Percentiles rank a stretch among this genome's conserved stretches.
These are phyloP conservation scores for Montifringilla adamsi DNA, from an alignment of 2,113 vertebrate species.

Conservation along the genomic window DNA sequence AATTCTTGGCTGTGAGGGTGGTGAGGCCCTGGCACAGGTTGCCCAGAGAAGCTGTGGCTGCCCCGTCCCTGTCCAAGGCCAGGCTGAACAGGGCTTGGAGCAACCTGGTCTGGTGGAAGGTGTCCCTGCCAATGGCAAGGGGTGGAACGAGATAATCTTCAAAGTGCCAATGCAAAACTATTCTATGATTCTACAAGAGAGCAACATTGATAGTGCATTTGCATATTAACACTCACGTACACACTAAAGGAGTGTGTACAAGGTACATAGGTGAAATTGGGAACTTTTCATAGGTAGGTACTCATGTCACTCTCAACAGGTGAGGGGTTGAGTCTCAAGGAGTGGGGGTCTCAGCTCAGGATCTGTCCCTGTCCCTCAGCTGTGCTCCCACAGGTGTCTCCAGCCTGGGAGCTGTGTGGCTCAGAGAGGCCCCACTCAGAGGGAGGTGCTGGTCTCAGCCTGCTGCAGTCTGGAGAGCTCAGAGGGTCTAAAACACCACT, in stretches of 20 bases:
- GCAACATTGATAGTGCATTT: not conserved
- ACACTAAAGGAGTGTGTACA: not conserved
- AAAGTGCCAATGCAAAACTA: not conserved
- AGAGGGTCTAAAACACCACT: not conserved
- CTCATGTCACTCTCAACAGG: not conserved
- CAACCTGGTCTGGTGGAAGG: not conserved
- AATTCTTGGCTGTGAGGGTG: not conserved
- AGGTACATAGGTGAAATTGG: not conserved
- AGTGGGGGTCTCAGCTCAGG: not conserved
- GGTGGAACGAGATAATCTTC: not conserved
- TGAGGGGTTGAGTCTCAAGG: not conserved
- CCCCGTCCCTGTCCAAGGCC: not conserved
- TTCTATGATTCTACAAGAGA: not conserved
- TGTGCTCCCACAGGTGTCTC: not conserved
- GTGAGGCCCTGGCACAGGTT: rapidly evolving
- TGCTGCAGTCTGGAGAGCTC: rapidly evolving
- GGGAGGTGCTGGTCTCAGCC: not conserved
- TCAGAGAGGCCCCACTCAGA: not conserved
- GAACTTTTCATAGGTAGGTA: not conserved
- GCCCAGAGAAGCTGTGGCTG: not conserved
- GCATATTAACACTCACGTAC: not conserved
- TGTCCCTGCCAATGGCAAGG: not conserved
- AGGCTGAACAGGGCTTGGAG: not conserved
- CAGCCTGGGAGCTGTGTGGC: too few relatives aligned
- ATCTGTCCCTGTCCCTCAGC: not conserved